A percentile compares a stretch with the other conserved stretches of the same genome.
Evolutionary conservation across 2,797 vertebrate species (phyloP).

Genomic region (Sebastiscus tertius): DNA sequence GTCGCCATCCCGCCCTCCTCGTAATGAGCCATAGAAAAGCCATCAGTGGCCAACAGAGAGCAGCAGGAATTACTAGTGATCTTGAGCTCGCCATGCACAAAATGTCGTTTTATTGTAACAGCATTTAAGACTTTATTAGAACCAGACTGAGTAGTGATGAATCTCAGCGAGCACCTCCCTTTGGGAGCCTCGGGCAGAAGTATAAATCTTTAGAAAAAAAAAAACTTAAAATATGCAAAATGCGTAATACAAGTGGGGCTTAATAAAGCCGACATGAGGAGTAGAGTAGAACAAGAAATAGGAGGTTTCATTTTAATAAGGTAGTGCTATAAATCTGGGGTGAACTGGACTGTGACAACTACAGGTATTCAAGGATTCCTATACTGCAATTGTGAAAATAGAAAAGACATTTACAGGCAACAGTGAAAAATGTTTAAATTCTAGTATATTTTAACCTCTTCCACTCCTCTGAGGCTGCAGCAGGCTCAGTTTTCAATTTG

Average conservation of each 20-base stretch:
- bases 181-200: conserved; percentile 12
- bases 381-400: background rate
- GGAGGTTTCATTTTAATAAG: conserved; percentile 18
- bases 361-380: background rate
- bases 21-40: conserved; percentile 72
- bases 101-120: conserved; percentile 52
- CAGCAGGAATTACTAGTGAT: conserved; percentile 58
- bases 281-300: conserved; percentile 8
- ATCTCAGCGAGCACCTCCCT: conserved; percentile 18
- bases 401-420: background rate
- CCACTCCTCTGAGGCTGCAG: too few relatives aligned
- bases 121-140: conserved; percentile 51
- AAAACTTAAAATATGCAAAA: conserved; percentile 30
- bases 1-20: conserved; percentile 46
- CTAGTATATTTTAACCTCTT: background rate
- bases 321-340: background rate
- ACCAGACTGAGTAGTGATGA: conserved; percentile 29
- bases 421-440: background rate
- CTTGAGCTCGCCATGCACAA: conserved; percentile 41
- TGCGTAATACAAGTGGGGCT: background rate
- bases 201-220: conserved; percentile 14
- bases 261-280: background rate
- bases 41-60: conserved; percentile 61
- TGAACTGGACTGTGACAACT: background rate
- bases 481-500: too few relatives aligned